These are phyloP conservation scores for Sprattus sprattus DNA, from an alignment of 2,113 vertebrate genomes.

Conservation along the genomic window DNA sequence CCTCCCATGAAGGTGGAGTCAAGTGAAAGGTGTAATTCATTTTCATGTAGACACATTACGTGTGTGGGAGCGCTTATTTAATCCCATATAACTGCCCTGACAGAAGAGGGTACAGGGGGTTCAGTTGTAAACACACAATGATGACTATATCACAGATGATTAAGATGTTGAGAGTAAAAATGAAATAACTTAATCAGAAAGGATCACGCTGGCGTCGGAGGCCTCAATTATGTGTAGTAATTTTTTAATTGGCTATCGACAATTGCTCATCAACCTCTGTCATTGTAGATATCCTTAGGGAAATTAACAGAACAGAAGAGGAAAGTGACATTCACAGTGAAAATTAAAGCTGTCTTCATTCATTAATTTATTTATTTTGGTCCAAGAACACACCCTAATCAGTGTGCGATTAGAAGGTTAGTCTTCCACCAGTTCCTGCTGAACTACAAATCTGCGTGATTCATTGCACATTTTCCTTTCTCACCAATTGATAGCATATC, in stretches of 20 bases:
- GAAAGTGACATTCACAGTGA: constrained; percentile 55
- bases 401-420: not conserved
- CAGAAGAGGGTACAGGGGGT: constrained; percentile 26
- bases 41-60: constrained; percentile 11
- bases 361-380: not conserved
- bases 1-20: not conserved
- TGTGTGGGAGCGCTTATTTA: not conserved
- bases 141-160: constrained; percentile 55
- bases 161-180: constrained; percentile 58
- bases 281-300: constrained; percentile 65
- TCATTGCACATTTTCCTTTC: not conserved
- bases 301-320: constrained; percentile 43
- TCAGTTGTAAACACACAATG: constrained; percentile 46
- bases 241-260: constrained; percentile 64
- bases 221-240: constrained; percentile 53
- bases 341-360: constrained; percentile 21
- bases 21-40: not conserved
- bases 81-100: not conserved
- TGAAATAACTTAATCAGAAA: constrained; percentile 66
- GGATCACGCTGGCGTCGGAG: constrained; percentile 57
- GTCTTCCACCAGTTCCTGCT: not conserved
- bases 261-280: constrained; percentile 68
- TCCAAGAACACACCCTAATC: not conserved
- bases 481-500: not conserved
- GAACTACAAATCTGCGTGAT: not conserved